Evolutionary conservation across 2,113 vertebrate species (phyloP), one percentile per base, ranked within the genome.

Genomic region (Grammomys dolichurus): DNA sequence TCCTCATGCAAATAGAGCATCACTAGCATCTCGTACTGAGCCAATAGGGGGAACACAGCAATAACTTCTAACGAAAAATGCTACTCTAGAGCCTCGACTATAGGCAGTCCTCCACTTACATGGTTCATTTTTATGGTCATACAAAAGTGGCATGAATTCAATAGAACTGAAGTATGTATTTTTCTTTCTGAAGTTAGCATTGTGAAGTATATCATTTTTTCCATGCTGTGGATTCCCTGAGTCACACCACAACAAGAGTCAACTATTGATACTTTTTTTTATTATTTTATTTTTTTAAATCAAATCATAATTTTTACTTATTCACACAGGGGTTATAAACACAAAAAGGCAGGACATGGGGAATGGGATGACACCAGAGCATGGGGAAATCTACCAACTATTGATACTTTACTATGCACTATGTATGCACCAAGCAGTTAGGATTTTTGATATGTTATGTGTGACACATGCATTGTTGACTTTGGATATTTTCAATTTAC

Each of bases 1-100:
- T 65, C 63, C 60, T 63, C 24, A 26, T 26, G 60, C 60, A 63
- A 63, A 26, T 10, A 63, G 60, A 63, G 60, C 60, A 26, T 63
- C 22, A 26, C 60, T 63, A 26, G 26, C 60, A 63, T 63, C 60
- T 26, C 60, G 26, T 9, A 9, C 60, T 63, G 60, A 63, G 60
- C 60, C 60, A 26, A 24, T 24, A 63, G 22, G 60, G 22, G 22
- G 7, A 24, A 9, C 24, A 63, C 51, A 81, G 43, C 43, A 76
- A 16, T 60, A 92, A 94, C 51, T 92, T 93, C 33, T 89, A 76
- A 7, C 81, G 72, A 70, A 91, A 78, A 89, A 28, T 11, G 73
- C 91, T 69, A 40, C 46, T 93, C 88, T 43, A 31, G 13, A 58
- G 13, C 22, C 24, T 60, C 40, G 69, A 26, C 85, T 72, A 22